A percentile compares a stretch with the other conserved stretches of the same genome.
Conservation (phyloP, 1,140 invertebrate species). For the Drosophila santomea region DNA sequence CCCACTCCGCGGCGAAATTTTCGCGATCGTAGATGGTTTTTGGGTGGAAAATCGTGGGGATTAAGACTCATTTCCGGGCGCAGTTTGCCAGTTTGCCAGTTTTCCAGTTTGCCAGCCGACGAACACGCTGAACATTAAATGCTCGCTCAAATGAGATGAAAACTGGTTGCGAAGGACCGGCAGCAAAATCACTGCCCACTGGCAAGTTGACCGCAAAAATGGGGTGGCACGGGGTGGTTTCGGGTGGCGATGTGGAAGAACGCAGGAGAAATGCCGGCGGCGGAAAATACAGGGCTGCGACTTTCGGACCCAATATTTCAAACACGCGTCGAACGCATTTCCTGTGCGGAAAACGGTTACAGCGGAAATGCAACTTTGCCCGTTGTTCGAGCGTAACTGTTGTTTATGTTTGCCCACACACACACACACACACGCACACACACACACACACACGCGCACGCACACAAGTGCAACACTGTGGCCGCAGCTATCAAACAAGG, state of each 20-base stretch:
- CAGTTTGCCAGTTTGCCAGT: conserved; percentile 17
- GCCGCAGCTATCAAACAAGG: conserved; percentile 45
- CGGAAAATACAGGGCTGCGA: conserved; percentile 3
- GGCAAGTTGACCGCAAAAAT: conserved; percentile 26
- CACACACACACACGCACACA: conserved; percentile 14
- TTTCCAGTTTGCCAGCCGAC: conserved; percentile 9
- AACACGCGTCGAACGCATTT: conserved; percentile 69
- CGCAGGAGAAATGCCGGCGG: background rate
- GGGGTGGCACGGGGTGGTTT: background rate
- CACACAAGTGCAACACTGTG: conserved; percentile 33
- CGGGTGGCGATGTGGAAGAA: background rate
- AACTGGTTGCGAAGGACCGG: conserved; percentile 23
- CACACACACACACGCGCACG: conserved; percentile 6
- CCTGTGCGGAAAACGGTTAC: conserved; percentile 64
- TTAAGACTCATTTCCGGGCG: conserved; percentile 49
- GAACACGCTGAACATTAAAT: conserved; percentile 37
- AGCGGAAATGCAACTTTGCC: conserved; percentile 66
- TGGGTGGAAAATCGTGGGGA: conserved; percentile 19
- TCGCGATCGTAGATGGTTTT: conserved; percentile 4
- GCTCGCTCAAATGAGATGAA: conserved; percentile 53
- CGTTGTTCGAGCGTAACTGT: conserved; percentile 65
- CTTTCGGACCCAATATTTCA: conserved; percentile 56
- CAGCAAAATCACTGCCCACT: conserved; percentile 26
- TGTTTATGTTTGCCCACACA: conserved; percentile 58
- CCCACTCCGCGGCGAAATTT: background rate